A percentile compares a stretch with the other conserved stretches of the same genome.
Evolutionary conservation across 2,888 invertebrate species (phyloP).

Genomic region (Cybosia mesomella): DNA sequence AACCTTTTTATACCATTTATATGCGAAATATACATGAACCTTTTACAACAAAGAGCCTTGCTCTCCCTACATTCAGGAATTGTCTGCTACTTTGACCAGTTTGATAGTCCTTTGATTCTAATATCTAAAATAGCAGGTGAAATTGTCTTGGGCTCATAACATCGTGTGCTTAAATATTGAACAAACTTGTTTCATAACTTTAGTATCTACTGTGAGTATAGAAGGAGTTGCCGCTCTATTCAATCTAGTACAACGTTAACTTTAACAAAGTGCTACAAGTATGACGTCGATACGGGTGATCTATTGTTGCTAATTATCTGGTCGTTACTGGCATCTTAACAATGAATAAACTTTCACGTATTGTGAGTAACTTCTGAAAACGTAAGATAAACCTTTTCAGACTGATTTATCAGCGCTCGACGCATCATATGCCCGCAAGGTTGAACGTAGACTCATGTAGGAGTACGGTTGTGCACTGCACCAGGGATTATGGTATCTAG

Average conservation of each 20-base stretch:
- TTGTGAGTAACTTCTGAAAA: slow-evolving; percentile 26
- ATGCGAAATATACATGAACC: too few relatives aligned
- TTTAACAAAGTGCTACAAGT: neutral
- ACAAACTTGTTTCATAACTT: too few relatives aligned
- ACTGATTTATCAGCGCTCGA: neutral
- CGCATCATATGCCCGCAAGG: too few relatives aligned
- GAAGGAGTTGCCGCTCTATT: neutral
- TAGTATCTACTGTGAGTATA: neutral
- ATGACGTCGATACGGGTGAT: slow-evolving; percentile 9
- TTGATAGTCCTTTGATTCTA: too few relatives aligned
- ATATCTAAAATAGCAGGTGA: too few relatives aligned
- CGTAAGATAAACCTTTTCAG: neutral
- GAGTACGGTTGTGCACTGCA: too few relatives aligned
- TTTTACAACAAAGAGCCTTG: neutral
- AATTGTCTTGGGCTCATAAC: too few relatives aligned
- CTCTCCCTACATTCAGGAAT: neutral
- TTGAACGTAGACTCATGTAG: too few relatives aligned
- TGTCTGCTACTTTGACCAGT: neutral
- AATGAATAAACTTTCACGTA: slow-evolving; percentile 37
- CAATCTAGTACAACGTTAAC: neutral
- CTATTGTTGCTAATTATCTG: slow-evolving; percentile 16
- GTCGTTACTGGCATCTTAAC: slow-evolving; percentile 22
- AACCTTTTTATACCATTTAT: neutral
- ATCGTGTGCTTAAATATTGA: too few relatives aligned
- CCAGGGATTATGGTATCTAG: too few relatives aligned